A percentile compares a stretch with the other conserved stretches of the same genome.
These are phyloP conservation scores for Candoia aspera DNA, from an alignment of 2,113 vertebrate genomes.

Conservation along the genomic window DNA sequence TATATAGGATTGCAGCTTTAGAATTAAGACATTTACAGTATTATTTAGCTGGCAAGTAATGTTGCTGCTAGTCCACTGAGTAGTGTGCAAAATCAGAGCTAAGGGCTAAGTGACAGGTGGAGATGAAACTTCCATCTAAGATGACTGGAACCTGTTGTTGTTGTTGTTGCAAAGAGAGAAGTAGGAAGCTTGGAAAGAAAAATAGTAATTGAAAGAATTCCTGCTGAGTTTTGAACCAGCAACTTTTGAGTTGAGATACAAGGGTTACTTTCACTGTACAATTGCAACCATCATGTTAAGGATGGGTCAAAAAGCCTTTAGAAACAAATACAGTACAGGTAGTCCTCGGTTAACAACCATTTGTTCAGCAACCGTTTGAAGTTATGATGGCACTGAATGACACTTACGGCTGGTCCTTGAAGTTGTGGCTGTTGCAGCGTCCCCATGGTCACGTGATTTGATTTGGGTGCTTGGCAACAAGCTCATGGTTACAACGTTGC, in stretches of 20 bases:
- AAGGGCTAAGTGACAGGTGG: neutral
- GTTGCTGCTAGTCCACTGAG: neutral
- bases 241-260: no score
- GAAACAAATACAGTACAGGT: no score
- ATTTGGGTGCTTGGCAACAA: neutral
- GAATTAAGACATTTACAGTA: neutral
- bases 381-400: neutral
- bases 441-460: neutral
- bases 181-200: no score
- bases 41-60: neutral
- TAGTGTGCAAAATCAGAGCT: neutral
- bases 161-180: no score
- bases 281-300: neutral
- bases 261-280: no score
- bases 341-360: no score
- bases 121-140: neutral
- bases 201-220: no score
- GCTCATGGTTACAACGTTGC: neutral
- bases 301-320: neutral
- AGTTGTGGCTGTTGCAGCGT: neutral
- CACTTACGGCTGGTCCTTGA: neutral
- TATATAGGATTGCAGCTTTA: neutral
- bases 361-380: no score
- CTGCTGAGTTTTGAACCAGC: no score
- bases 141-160: no score